Evolutionary conservation across 1,140 invertebrate genomes (phyloP), one percentile per base, ranked within the genome.

Genomic region (Ceratina japonica): DNA sequence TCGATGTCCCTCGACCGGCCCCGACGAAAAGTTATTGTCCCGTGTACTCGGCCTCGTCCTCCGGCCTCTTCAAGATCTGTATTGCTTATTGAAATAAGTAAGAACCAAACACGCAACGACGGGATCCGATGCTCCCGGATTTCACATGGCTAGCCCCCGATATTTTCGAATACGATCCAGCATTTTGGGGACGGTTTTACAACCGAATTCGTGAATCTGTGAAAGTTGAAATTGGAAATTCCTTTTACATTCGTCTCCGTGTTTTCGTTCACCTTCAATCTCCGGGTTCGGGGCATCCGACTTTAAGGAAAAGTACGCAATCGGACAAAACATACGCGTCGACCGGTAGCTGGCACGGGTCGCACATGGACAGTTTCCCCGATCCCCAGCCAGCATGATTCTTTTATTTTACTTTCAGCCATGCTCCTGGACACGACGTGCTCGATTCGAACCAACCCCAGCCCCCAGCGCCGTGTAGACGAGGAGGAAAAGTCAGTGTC

Each of bases 321-420:
- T 49, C 16, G 0, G 84, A 82, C 84, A 84, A 86, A 84, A 87
- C 65, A 87, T 86, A 72, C 64, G 44, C 71, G 49, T 59, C 66
- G 49, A 0, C 52, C 16, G 24, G 52, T 7, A 37, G 58, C 63
- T 62, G 74, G 76, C 77, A 63, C 69, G 77, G 71, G 37, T 68
- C 61, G 75, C 65, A 81, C 75, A 83, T 75, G 84, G 76, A 81
- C 79, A 83, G 83, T 87, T 78, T 84, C 69, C 78, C 70, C 54
- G 77, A 64, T 86, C 86, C 88, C 87, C 85, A 88, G 89, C 92
- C 92, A 92, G 91, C 91, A 92, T 92, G 87, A 89, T 92, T 90
- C 90, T 92, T 92, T 89, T 91, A 89, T 90, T 91, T 90, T 90
- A 91, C 86, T 92, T 91, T 89, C 81, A 51, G 65, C 83, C 81